Percentiles rank a stretch among this genome's conserved stretches.
Evolutionary conservation across 2,113 vertebrate species (phyloP).

Genomic region (Melanerpes formicivorus): DNA sequence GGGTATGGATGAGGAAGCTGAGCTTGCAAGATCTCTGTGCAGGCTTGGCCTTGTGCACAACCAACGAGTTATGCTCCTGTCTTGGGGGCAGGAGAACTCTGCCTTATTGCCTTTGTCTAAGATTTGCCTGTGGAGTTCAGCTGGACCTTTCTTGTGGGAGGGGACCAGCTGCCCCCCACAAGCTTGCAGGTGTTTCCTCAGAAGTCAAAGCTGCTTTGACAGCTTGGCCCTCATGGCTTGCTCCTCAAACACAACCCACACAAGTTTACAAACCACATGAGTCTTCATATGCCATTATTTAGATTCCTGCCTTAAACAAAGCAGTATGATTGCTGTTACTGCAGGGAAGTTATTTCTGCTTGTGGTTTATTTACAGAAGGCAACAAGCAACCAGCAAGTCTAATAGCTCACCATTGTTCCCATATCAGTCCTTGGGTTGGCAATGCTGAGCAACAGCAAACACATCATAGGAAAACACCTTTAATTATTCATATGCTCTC

Average conservation of each 20-base stretch:
- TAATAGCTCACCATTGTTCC: slow-evolving; percentile 49
- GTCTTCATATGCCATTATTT: neutral
- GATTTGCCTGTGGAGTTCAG: neutral
- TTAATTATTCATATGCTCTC: slow-evolving; percentile 72
- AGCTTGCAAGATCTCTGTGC: neutral
- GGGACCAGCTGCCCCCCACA: fast-evolving
- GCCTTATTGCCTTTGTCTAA: neutral
- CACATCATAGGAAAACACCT: slow-evolving; percentile 66
- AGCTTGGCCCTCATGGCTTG: neutral
- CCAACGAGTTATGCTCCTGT: neutral
- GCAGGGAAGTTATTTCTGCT: slow-evolving; percentile 10
- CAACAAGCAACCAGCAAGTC: slow-evolving; percentile 30
- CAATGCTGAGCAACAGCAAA: slow-evolving; percentile 33
- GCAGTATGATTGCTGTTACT: slow-evolving; percentile 1
- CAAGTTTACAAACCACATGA: neutral
- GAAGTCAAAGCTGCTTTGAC: neutral
- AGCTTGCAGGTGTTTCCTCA: neutral
- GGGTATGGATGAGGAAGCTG: neutral
- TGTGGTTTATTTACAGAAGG: slow-evolving; percentile 54
- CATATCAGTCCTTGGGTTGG: neutral
- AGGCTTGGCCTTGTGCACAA: neutral
- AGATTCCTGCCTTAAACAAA: slow-evolving; percentile 14
- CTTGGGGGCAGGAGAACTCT: neutral
- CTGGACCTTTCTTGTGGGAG: neutral
- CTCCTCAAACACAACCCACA: neutral